Base-by-base conservation (phyloP, 2,113 vertebrate species). In the Syngnathus scovelli region DNA sequence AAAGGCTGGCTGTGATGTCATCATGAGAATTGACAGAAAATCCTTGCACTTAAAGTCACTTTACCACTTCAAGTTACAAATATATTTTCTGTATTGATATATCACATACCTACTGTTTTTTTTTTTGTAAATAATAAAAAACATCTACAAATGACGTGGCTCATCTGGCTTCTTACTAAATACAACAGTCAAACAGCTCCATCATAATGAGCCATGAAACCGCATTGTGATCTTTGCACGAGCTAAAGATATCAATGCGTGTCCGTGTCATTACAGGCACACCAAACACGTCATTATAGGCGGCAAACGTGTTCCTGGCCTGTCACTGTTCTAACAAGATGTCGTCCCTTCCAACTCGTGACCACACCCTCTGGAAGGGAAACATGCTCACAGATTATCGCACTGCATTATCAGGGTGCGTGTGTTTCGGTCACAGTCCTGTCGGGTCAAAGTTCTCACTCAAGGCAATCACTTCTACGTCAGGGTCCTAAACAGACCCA, bases 371-470 rank as follows among this genome's bases (percentile, higher is more conserved):
- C 23, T 21, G 43, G 59, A 41, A 67, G 51, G 64, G 51, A 73
- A 69, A 33, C 52, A 38, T 56, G 44, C n/a, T 70, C 65, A 56
- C 39, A 76, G 82, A 75, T 79, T 61, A 72, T 44, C 16, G 19
- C 67, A 49, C 49, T 6, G 1, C 68, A 58, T 67, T 90, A 86
- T 89, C 83, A 78, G 75, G 38, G 60, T n/a, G 33, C 67, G 70
- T 33, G 76, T 67, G 70, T 70, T 73, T 66, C 75, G 66, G 71
- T 21, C n/a, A 16, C 33, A 41, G 5, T 21, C 12, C 70, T 61
- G 16, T 59, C 52, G 61, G 75, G 72, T 65, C 83, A 88, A 87
- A 51, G 85, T 86, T 85, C 81, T 86, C 27, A 21, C 8, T 76
- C 58, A 74, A 72, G 6, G 69, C 38, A 60, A 33, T 41, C 3